phyloP scores from a whole-genome alignment of 1,140 invertebrate species.

The Aphelenchoides avenae region DNA sequence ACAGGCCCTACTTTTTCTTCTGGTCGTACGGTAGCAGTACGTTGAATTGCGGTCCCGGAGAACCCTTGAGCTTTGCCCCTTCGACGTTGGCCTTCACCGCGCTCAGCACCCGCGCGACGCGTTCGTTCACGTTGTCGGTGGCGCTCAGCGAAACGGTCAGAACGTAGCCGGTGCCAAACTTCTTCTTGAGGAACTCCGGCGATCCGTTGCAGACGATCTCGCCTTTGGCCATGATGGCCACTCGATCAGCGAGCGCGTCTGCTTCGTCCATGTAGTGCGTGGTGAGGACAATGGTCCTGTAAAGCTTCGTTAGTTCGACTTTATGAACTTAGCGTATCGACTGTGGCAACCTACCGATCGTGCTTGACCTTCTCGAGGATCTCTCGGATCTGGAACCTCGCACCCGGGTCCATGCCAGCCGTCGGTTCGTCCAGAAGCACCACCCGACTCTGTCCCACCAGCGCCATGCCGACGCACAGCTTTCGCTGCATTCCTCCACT shows the following conservation, averaged over 20 bases:
- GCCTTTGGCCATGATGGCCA: constrained; percentile 66
- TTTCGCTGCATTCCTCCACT: constrained; percentile 63
- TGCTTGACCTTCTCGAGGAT: constrained; percentile 63
- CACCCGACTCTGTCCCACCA: constrained; percentile 62
- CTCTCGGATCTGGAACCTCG: constrained; percentile 64
- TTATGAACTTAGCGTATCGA: not conserved
- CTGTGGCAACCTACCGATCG: constrained; percentile 57
- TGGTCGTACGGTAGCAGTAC: too few relatives aligned
- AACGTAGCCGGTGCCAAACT: constrained; percentile 46
- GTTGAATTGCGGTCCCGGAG: too few relatives aligned
- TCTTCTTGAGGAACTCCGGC: constrained; percentile 67
- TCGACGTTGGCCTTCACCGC: too few relatives aligned
- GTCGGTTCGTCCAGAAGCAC: constrained; percentile 65
- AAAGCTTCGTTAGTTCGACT: not conserved
- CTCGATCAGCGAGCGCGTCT: constrained; percentile 73
- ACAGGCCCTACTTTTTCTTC: too few relatives aligned
- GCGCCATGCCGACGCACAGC: constrained; percentile 63
- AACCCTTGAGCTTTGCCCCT: too few relatives aligned
- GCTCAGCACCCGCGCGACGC: too few relatives aligned
- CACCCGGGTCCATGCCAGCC: constrained; percentile 65
- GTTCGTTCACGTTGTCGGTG: too few relatives aligned
- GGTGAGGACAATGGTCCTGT: constrained; percentile 68
- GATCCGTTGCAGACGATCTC: constrained; percentile 68
- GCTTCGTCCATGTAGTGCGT: constrained; percentile 98
- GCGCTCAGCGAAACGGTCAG: too few relatives aligned